Conservation (phyloP, 2,888 invertebrate genomes). For the Hemicrepidius hirtus region DNA sequence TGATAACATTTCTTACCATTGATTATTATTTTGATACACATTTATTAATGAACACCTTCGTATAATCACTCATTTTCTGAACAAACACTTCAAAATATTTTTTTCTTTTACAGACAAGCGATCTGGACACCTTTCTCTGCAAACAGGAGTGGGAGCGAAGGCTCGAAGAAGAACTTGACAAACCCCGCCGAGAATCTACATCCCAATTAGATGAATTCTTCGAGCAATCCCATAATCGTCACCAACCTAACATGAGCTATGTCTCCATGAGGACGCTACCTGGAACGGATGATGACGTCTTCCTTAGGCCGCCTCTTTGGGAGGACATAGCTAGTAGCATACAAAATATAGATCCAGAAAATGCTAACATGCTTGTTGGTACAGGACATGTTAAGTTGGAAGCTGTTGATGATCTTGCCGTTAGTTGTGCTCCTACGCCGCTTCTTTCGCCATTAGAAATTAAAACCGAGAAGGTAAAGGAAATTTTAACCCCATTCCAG, state of each 20-base stretch:
- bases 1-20: constrained; percentile 13
- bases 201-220: constrained; percentile 81
- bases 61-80: too few relatives aligned
- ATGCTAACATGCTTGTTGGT: constrained; percentile 89
- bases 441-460: constrained; percentile 87
- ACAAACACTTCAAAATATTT: constrained; percentile 16
- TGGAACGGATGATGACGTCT: constrained; percentile 86
- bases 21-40: constrained; percentile 3
- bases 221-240: constrained; percentile 66
- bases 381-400: constrained; percentile 87
- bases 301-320: constrained; percentile 91
- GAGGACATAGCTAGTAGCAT: constrained; percentile 94
- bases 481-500: too few relatives aligned
- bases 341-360: constrained; percentile 92
- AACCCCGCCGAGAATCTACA: constrained; percentile 77
- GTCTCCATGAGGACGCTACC: constrained; percentile 74
- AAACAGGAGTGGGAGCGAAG: constrained; percentile 83
- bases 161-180: constrained; percentile 77
- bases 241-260: constrained; percentile 71
- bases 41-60: constrained; percentile 8
- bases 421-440: constrained; percentile 75
- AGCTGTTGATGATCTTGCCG: constrained; percentile 78
- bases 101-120: constrained; percentile 79
- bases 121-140: constrained; percentile 86
- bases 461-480: constrained; percentile 80